Conservation (phyloP, 1,140 invertebrate species). For the Drosophila gunungcola region DNA sequence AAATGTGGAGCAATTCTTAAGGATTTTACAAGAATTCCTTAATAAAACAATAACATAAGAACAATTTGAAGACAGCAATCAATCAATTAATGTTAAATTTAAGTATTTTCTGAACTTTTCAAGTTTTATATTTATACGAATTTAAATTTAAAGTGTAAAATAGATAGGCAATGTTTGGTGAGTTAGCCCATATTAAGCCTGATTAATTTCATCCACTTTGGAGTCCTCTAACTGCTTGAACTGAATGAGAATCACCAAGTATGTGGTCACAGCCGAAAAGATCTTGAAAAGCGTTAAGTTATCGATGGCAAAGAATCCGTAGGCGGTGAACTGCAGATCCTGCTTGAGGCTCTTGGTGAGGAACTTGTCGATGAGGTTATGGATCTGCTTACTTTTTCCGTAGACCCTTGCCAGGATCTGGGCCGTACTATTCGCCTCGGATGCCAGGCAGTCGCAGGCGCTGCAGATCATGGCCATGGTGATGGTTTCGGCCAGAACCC, state of each 20-base stretch:
- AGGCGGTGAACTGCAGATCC: slow-evolving; percentile 80
- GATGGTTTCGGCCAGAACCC: slow-evolving; percentile 62
- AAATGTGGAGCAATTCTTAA: too few species aligned
- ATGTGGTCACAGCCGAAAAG: slow-evolving; percentile 81
- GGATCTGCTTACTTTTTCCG: slow-evolving; percentile 75
- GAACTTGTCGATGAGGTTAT: slow-evolving; percentile 82
- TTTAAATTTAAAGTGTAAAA: too few species aligned
- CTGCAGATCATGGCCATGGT: slow-evolving; percentile 65
- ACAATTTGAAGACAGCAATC: too few species aligned
- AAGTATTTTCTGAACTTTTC: too few species aligned
- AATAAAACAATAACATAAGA: too few species aligned
- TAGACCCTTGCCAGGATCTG: slow-evolving; percentile 78
- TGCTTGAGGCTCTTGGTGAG: slow-evolving; percentile 83
- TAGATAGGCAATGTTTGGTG: too few species aligned
- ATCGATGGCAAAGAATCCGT: slow-evolving; percentile 82
- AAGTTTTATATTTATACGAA: too few species aligned
- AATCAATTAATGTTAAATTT: too few species aligned
- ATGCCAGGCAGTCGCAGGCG: slow-evolving; percentile 67
- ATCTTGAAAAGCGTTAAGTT: slow-evolving; percentile 83
- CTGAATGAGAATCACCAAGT: slow-evolving; percentile 80
- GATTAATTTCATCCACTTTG: slow-evolving; percentile 56
- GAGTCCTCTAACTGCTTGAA: slow-evolving; percentile 83
- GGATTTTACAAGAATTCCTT: too few species aligned
- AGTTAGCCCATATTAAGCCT: background rate
- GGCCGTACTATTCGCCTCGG: slow-evolving; percentile 69